Conservation (phyloP, 2,888 invertebrate species). For the Macrosiphum euphorbiae region DNA sequence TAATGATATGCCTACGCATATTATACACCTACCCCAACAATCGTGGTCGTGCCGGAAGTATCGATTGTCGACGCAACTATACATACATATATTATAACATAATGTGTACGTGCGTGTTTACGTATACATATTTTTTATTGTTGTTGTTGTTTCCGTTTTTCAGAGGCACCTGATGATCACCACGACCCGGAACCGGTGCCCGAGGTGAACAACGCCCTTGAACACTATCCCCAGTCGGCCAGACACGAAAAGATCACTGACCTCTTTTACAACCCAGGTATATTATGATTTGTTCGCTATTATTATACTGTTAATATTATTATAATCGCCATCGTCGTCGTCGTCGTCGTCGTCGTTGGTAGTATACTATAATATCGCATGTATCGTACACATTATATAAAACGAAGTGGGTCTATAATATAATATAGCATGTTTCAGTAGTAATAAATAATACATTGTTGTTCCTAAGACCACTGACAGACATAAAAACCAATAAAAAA, state of each 20-base stretch:
- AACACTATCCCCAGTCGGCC: slow-evolving; percentile 28
- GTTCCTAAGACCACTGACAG: neutral
- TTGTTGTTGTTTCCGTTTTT: slow-evolving; percentile 7
- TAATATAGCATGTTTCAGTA: neutral
- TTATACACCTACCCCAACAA: slow-evolving; percentile 23
- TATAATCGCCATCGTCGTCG: neutral
- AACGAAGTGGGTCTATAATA: neutral
- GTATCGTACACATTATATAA: neutral
- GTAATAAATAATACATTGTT: neutral
- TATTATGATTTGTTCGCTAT: neutral
- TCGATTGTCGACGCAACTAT: neutral
- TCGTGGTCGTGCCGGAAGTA: neutral
- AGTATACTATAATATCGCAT: neutral
- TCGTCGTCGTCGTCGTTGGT: too few species aligned
- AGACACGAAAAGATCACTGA: slow-evolving; percentile 58
- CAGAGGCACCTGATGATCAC: slow-evolving; percentile 37
- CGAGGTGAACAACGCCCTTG: slow-evolving; percentile 52
- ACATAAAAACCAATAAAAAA: neutral
- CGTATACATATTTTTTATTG: neutral
- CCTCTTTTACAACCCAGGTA: slow-evolving; percentile 56
- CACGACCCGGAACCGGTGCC: slow-evolving; percentile 58
- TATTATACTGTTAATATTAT: neutral
- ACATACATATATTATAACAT: neutral
- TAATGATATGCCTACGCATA: neutral
- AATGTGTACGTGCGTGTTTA: neutral